phyloP scores from a whole-genome alignment of 2,888 invertebrate species.

The Yponomeuta malinellus region DNA sequence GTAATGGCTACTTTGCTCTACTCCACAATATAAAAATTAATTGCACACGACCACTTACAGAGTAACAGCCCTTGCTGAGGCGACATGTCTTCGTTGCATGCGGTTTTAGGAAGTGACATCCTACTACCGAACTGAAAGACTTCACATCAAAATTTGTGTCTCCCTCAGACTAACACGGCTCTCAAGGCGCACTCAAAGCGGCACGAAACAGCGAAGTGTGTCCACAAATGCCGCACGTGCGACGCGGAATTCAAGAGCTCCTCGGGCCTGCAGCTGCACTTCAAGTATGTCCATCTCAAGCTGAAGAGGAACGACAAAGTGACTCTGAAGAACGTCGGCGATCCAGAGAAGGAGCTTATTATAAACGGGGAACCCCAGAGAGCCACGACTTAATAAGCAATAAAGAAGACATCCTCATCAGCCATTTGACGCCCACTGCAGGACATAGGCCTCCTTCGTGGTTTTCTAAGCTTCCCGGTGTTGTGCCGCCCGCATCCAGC shows the following conservation, averaged over 20 bases:
- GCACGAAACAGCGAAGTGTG: background rate
- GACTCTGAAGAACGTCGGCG: background rate
- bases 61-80: too few species aligned
- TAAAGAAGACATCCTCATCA: too few species aligned
- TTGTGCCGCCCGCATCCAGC: too few species aligned
- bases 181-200: background rate
- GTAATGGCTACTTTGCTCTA: too few species aligned
- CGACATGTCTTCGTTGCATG: too few species aligned
- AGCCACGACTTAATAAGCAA: background rate
- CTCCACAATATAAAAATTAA: too few species aligned
- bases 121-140: too few species aligned
- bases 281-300: slow-evolving; percentile 8
- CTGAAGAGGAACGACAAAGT: slow-evolving; percentile 4
- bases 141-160: background rate
- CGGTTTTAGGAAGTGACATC: too few species aligned
- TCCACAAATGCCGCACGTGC: slow-evolving; percentile 3
- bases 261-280: background rate
- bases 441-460: too few species aligned
- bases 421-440: too few species aligned
- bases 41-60: too few species aligned
- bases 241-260: background rate
- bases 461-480: too few species aligned
- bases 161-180: background rate
- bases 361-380: slow-evolving; percentile 3
- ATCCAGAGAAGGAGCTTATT: background rate